Evolutionary conservation across 2,888 invertebrate genomes (phyloP).

Genomic region (Cremastinae sp.): DNA sequence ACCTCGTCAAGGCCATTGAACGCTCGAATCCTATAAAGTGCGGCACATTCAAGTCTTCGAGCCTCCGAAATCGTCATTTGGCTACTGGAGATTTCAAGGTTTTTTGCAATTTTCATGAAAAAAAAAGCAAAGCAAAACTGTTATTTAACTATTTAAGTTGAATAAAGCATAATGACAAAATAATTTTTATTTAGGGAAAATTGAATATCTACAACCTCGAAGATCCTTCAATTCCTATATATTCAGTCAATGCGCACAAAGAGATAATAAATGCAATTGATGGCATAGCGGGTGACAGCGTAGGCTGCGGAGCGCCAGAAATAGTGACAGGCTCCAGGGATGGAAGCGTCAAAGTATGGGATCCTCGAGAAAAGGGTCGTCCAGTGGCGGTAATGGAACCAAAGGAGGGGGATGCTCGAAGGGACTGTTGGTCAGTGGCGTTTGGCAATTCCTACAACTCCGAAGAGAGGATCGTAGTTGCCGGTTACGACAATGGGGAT

Average conservation of each 20-base stretch:
- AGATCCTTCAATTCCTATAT: constrained; percentile 86
- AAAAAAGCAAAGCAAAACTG: background rate
- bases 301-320: constrained; percentile 96
- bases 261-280: constrained; percentile 95
- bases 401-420: constrained; percentile 84
- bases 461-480: constrained; percentile 91
- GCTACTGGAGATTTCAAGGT: constrained; percentile 93
- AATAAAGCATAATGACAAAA: no score
- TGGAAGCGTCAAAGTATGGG: constrained; percentile 98
- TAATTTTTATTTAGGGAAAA: no score
- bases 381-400: constrained; percentile 96
- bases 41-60: constrained; percentile 95
- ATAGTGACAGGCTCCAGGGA: constrained; percentile 96
- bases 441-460: constrained; percentile 96
- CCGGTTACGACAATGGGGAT: constrained; percentile 98
- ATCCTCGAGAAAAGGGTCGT: constrained; percentile 92
- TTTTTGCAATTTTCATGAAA: no score
- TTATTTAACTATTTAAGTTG: no score
- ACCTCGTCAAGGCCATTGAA: constrained; percentile 87
- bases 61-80: constrained; percentile 88
- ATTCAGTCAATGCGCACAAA: constrained; percentile 89
- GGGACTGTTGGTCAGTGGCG: constrained; percentile 97
- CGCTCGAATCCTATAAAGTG: constrained; percentile 95
- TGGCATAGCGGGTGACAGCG: constrained; percentile 90
- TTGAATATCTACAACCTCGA: constrained; percentile 84